Evolutionary conservation across 2,113 vertebrate species (phyloP), one percentile per base, ranked within the genome.

Genomic region (Craseonycteris thonglongyai): DNA sequence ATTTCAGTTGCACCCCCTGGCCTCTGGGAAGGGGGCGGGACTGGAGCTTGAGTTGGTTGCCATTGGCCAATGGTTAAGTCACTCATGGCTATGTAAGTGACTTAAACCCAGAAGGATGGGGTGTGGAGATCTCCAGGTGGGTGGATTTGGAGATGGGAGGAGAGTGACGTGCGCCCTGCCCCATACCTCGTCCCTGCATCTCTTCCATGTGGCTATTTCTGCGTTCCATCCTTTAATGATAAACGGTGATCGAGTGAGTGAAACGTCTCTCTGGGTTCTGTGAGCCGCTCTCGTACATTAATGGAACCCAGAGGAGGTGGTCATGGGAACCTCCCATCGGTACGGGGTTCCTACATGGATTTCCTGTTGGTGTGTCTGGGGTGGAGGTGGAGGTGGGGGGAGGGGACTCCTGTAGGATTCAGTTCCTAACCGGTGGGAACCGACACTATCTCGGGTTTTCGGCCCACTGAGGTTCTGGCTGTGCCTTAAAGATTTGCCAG

Each of bases 81-180:
- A 3, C 1, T 6, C 15, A 12, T 3, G 24, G 35, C 35, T 3
- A 3, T 18, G 35, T 58, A 16, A 56, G n/a, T 15, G 7, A 24
- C 51, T 38, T 22, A 38, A 15, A 38, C 8, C n/a, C 49, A 3
- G 3, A 40, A 78, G n/a, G 51, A 2, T 21, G 3, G 40, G 68
- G 15, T 47, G 30, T 2, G 40, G 75, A 13, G 7, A 54, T 51
- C n/a, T 24, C 15, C 74, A 15, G 75, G 51, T 18, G 3, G 13
- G 22, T 10, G n/a, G 30, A 18, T 28, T 5, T 18, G 66, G 21
- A 10, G 7, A 22, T 33, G 6, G 11, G 58, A 30, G 38, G 38
- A 33, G 7, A 42, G 66, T 19, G 19, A 35, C 9, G 12, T 1
- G 7, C 49, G 4, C 49, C 56, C 10, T 58, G 10, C 56, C 24